These are phyloP conservation scores for Leptodactylus fallax DNA, from an alignment of 2,797 vertebrate species.

Conservation along the genomic window DNA sequence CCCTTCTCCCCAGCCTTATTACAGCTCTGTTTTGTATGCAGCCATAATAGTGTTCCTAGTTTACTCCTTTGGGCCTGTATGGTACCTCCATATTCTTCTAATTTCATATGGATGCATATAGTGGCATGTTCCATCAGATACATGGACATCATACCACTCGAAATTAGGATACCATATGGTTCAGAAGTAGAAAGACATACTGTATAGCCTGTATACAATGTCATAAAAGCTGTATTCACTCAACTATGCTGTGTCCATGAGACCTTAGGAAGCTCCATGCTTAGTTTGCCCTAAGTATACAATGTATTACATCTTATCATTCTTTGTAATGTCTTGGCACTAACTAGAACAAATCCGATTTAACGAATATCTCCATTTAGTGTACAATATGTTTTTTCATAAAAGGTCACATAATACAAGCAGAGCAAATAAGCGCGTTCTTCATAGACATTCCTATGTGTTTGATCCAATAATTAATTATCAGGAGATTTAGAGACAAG, in stretches of 20 bases:
- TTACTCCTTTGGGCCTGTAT: too few species aligned
- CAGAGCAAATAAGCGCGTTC: conserved; percentile 32
- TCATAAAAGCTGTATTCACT: background rate
- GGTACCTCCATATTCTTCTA: too few species aligned
- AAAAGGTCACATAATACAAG: conserved; percentile 47
- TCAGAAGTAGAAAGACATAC: background rate
- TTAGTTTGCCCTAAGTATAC: background rate
- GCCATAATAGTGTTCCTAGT: too few species aligned
- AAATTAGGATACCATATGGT: background rate
- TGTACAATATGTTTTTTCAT: conserved; percentile 30
- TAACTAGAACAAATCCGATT: conserved; percentile 8
- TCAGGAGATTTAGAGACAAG: conserved; percentile 41
- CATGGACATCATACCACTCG: background rate
- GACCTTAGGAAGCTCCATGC: background rate
- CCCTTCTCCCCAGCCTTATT: too few species aligned
- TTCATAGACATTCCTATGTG: conserved; percentile 35
- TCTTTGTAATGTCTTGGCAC: background rate
- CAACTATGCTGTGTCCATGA: background rate
- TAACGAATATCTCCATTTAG: conserved; percentile 34
- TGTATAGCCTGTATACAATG: background rate
- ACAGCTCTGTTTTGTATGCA: too few species aligned
- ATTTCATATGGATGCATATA: too few species aligned
- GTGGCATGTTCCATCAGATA: background rate
- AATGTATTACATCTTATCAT: background rate
- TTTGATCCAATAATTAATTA: conserved; percentile 60